These are phyloP conservation scores for Diglossa cyanea DNA, from an alignment of 2,797 vertebrate genomes.

Conservation along the genomic window DNA sequence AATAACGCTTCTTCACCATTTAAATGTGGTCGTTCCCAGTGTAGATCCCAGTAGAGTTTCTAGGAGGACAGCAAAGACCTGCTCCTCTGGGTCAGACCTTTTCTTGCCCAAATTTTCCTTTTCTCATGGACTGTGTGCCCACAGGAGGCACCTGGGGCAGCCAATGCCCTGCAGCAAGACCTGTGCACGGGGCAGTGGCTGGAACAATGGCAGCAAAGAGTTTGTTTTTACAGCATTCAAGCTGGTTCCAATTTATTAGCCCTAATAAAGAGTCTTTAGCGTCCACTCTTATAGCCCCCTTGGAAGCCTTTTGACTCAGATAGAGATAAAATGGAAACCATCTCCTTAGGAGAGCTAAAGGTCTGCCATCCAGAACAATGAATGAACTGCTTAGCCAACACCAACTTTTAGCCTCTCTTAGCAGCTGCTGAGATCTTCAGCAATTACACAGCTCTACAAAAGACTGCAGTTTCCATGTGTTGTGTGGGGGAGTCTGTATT, in stretches of 20 bases:
- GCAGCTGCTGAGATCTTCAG: slow-evolving; percentile 22
- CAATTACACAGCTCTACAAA: slow-evolving; percentile 49
- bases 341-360: slow-evolving; percentile 36
- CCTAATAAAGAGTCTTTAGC: neutral
- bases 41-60: neutral
- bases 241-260: neutral
- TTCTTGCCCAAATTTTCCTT: neutral
- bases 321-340: neutral
- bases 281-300: neutral
- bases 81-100: neutral
- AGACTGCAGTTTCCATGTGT: neutral
- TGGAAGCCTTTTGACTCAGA: neutral
- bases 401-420: slow-evolving; percentile 13
- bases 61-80: neutral
- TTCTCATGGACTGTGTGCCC: neutral
- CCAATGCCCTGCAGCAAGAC: neutral
- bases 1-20: neutral
- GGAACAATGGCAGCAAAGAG: neutral
- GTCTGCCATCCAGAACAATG: neutral
- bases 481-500: neutral
- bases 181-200: neutral
- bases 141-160: fast-evolving
- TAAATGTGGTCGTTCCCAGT: neutral
- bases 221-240: neutral
- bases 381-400: neutral